These are phyloP conservation scores for Drosophila albomicans DNA, from an alignment of 1,140 invertebrate genomes.

Conservation along the genomic window DNA sequence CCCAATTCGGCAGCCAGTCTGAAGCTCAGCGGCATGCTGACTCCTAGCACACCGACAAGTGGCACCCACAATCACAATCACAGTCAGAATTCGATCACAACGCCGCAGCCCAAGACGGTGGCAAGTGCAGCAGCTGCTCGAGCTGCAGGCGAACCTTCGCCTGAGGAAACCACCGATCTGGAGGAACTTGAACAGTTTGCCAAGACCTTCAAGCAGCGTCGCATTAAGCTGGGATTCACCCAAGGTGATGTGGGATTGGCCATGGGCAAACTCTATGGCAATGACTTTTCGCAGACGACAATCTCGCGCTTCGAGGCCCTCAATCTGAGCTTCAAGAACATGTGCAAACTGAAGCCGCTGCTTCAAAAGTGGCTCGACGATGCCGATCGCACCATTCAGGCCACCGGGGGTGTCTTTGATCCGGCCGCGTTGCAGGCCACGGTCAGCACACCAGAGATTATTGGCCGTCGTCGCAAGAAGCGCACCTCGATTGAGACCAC, in stretches of 20 bases:
- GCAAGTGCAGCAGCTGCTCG: constrained; percentile 84
- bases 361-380: constrained; percentile 99
- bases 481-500: constrained; percentile 98
- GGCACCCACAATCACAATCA: constrained; percentile 72
- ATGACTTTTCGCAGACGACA: constrained; percentile 99
- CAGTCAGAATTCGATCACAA: constrained; percentile 16
- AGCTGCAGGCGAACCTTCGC: constrained; percentile 90
- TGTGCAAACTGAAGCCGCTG: constrained; percentile 99
- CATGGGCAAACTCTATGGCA: constrained; percentile 99
- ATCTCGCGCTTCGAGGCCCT: constrained; percentile 99
- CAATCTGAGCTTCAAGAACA: constrained; percentile 99
- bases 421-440: constrained; percentile 91
- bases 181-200: constrained; percentile 98
- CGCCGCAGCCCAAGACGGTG: constrained; percentile 86
- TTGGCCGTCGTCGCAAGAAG: constrained; percentile 97
- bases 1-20: constrained; percentile 77
- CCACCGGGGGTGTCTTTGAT: constrained; percentile 87
- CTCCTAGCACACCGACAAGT: constrained; percentile 87
- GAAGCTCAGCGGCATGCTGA: constrained; percentile 85
- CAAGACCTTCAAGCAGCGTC: constrained; percentile 97
- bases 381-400: constrained; percentile 95
- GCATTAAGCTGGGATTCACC: constrained; percentile 98
- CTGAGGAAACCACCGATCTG: constrained; percentile 96
- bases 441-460: constrained; percentile 92
- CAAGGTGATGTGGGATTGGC: constrained; percentile 99